These are phyloP conservation scores for Seira ritae DNA, from an alignment of 2,888 invertebrate species.

Conservation along the genomic window DNA sequence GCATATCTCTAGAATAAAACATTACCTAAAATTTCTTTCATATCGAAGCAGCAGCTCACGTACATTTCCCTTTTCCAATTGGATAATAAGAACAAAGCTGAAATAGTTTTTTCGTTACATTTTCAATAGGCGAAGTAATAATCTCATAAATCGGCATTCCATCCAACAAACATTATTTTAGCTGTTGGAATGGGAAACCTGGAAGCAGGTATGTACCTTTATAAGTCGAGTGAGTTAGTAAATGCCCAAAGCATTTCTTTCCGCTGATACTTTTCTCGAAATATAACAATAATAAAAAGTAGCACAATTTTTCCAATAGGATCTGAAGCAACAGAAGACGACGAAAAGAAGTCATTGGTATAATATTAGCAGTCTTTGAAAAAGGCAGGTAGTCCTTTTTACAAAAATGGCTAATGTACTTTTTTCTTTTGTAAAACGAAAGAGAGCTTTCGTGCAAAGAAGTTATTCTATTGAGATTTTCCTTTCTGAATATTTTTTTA, in stretches of 20 bases:
- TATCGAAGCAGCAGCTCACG: neutral
- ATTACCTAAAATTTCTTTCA: no score
- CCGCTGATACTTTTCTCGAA: neutral
- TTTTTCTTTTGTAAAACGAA: constrained; percentile 25
- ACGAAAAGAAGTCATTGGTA: constrained; percentile 13
- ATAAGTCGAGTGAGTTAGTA: constrained; percentile 28
- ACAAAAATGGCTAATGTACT: constrained; percentile 28
- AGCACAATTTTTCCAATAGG: constrained; percentile 38
- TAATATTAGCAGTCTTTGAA: constrained; percentile 31
- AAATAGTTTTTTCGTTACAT: neutral
- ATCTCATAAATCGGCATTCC: constrained; percentile 51
- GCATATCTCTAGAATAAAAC: constrained; percentile 51
- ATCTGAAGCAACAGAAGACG: constrained; percentile 42
- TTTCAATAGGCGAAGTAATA: constrained; percentile 31
- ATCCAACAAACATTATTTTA: constrained; percentile 18
- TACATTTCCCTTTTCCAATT: neutral
- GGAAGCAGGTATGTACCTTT: constrained; percentile 9
- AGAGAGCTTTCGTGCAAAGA: constrained; percentile 56
- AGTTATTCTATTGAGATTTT: constrained; percentile 58
- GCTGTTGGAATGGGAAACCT: neutral
- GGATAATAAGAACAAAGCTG: neutral
- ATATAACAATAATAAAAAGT: constrained; percentile 39
- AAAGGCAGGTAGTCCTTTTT: neutral
- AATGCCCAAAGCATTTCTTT: constrained; percentile 45
- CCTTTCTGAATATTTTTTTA: constrained; percentile 20